Evolutionary conservation across 1,140 invertebrate species (phyloP).

Genomic region (Pogonognathellus flavescens): DNA sequence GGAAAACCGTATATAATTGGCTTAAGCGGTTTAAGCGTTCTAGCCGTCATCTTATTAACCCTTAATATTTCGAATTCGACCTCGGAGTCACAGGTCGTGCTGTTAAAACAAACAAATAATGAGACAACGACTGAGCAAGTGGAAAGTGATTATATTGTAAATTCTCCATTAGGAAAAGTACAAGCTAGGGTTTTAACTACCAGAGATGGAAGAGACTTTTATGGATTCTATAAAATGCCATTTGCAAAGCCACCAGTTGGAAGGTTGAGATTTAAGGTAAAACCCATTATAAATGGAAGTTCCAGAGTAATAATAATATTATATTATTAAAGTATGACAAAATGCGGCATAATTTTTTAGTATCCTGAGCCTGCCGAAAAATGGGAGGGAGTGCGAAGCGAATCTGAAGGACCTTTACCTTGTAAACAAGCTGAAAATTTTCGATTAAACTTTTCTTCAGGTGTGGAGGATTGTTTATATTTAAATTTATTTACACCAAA

Average conservation of each 20-base stretch:
- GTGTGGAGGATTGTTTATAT: slow-evolving; percentile 73
- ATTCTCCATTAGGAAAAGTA: slow-evolving; percentile 6
- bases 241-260: slow-evolving; percentile 73
- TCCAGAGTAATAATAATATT: no score
- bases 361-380: slow-evolving; percentile 1
- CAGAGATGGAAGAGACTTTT: slow-evolving; percentile 37
- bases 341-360: no score
- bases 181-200: slow-evolving; percentile 2
- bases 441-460: neutral
- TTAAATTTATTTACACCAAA: slow-evolving; percentile 73
- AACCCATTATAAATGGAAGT: no score
- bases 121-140: neutral
- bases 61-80: neutral
- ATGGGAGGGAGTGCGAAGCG: slow-evolving; percentile 8
- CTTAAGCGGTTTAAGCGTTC: neutral
- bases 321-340: no score
- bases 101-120: neutral
- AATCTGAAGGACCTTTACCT: neutral
- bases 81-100: neutral
- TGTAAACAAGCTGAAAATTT: slow-evolving; percentile 58
- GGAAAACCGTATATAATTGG: neutral
- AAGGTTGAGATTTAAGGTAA: slow-evolving; percentile 70
- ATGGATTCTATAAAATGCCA: slow-evolving; percentile 72
- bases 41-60: neutral
- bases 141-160: neutral